Base-by-base conservation (phyloP, 2,888 invertebrate genomes). In the Tridacna crocea region DNA sequence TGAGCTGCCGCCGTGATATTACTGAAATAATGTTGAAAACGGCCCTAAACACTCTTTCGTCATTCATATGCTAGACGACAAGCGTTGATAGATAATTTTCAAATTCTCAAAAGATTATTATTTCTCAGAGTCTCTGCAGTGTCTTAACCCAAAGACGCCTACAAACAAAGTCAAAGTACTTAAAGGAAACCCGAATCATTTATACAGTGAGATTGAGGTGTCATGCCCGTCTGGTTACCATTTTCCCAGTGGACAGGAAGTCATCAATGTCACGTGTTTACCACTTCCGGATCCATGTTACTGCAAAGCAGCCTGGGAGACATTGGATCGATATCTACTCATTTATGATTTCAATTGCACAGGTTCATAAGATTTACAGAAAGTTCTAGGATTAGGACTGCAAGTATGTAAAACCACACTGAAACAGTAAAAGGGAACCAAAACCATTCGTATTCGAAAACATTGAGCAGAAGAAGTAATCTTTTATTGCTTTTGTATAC, bases 231-330 rank as follows among this genome's bases (percentile, higher is more conserved):
- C 61, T 61, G 61, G 61, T 61, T 22, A 17, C 24, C 61, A 61
- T 24, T 61, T 61, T 22, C 13, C n/a, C 13, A 24, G 24, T 24
- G 61, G 61, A 10, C 19, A 61, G 61, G 61, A 61, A 13, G 61
- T 61, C 19, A 61, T 61, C 22, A 61, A 61, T 22, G 75, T 80
- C 66, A 46, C 12, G 46, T 84, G 84, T 58, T 0, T 24, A 15
- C 82, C 84, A 61, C 74, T 82, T 22, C 84, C 84, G 6, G 74
- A 84, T 68, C 84, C 84, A 17, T 82, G 82, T 60, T 79, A 79
- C 76, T 82, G 82, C 27, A 77, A 72, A 75, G 84, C 79, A 24
- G 79, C 74, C 17, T 85, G 85, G 82, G 36, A 77, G 48, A 80
- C 72, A 0, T 0, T 19, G 0, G 63, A 51, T n/a, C 70, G 76